Evolutionary conservation across 2,797 vertebrate species (phyloP).

Genomic region (Sebastes cheni): DNA sequence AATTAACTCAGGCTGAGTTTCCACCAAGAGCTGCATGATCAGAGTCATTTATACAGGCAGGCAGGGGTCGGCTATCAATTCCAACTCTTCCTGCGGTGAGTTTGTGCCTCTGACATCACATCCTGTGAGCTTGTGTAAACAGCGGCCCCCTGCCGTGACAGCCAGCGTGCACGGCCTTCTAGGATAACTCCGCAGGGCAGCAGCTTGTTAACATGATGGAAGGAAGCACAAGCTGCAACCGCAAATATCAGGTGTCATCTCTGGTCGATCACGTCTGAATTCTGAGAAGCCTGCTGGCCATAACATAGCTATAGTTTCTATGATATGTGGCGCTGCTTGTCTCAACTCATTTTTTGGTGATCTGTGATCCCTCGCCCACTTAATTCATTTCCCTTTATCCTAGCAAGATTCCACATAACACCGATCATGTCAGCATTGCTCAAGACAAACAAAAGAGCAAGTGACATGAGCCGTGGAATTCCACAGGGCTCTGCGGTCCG

Average conservation of each 20-base stretch:
- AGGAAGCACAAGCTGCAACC: conserved; percentile 14
- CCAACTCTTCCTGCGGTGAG: conserved; percentile 5
- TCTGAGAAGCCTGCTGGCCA: conserved; percentile 19
- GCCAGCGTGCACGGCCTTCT: neutral
- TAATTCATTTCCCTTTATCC: conserved; percentile 7
- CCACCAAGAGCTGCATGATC: conserved; percentile 17
- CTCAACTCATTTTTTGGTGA: conserved; percentile 29
- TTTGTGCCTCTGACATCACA: conserved; percentile 51
- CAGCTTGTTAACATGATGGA: conserved; percentile 26
- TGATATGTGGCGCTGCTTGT: conserved; percentile 17
- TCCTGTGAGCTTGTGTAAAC: conserved; percentile 36
- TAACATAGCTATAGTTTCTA: conserved; percentile 8
- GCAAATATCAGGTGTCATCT: conserved; percentile 53
- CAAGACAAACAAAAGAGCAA: neutral
- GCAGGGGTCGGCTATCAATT: conserved; percentile 32
- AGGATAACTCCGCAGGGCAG: neutral
- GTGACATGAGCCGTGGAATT: neutral
- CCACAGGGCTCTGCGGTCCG: neutral
- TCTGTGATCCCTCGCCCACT: neutral
- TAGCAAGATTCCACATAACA: neutral
- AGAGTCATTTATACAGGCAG: conserved; percentile 11
- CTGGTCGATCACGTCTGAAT: neutral
- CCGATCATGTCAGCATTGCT: conserved; percentile 2
- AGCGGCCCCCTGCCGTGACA: neutral
- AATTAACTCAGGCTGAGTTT: conserved; percentile 42